Conservation (phyloP, 23 tunicate genomes). For the Ascidia mentula region DNA sequence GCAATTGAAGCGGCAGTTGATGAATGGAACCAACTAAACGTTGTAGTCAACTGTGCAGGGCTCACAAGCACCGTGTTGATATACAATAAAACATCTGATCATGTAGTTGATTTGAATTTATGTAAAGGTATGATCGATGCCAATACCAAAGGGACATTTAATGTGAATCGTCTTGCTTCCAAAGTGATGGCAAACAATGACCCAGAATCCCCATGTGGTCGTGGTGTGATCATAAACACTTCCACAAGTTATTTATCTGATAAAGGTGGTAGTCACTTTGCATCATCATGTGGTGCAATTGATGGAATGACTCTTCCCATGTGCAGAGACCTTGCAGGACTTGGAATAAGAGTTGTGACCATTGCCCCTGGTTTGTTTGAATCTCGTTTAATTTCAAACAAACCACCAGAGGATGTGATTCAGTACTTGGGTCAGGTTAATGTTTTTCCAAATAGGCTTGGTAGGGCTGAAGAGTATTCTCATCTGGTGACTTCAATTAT, state of each 20-base stretch:
- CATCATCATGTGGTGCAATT: conserved; percentile 74
- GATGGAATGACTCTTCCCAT: conserved; percentile 89
- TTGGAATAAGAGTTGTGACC: conserved; percentile 75
- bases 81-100: conserved; percentile 37
- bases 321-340: conserved; percentile 68
- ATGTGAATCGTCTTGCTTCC: conserved; percentile 73
- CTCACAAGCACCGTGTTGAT: conserved; percentile 28
- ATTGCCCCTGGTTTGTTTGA: conserved; percentile 91
- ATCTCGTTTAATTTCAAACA: conserved; percentile 34
- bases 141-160: conserved; percentile 80
- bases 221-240: conserved; percentile 89
- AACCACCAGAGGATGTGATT: conserved; percentile 26
- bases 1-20: conserved; percentile 43
- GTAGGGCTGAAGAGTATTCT: conserved; percentile 75
- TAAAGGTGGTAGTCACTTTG: conserved; percentile 53
- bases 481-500: conserved; percentile 57
- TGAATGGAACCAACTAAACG: conserved; percentile 57
- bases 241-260: conserved; percentile 67
- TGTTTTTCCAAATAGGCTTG: conserved; percentile 89
- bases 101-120: conserved; percentile 20
- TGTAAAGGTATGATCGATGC: conserved; percentile 44
- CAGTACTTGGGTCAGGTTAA: conserved; percentile 33
- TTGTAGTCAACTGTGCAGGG: conserved; percentile 96
- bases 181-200: conserved; percentile 64
- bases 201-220: conserved; percentile 12